Evolutionary conservation across 2,797 vertebrate species (phyloP).

Genomic region (Melanotaenia nigrans): DNA sequence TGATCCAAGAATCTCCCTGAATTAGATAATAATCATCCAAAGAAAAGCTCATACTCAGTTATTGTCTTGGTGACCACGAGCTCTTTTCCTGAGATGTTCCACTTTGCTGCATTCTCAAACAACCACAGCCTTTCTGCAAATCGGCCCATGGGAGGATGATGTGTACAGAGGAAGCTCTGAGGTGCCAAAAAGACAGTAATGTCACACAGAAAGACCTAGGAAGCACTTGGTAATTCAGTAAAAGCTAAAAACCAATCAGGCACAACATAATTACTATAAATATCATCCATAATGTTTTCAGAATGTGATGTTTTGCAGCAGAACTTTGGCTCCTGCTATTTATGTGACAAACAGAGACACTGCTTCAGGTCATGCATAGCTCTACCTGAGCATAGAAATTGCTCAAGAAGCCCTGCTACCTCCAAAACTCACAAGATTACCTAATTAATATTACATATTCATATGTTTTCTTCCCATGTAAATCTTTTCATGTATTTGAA

Average conservation of each 20-base stretch:
- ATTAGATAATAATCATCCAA: conserved; percentile 67
- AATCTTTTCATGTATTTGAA: background rate
- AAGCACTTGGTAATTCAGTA: conserved; percentile 38
- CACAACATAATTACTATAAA: background rate
- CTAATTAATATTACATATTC: too few relatives aligned
- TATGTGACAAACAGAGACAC: background rate
- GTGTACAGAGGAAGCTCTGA: conserved; percentile 14
- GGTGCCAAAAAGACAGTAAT: conserved; percentile 4
- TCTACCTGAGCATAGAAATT: background rate
- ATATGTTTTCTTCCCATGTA: too few relatives aligned
- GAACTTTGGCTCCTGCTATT: background rate
- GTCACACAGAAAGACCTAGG: conserved; percentile 30
- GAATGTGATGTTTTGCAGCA: background rate
- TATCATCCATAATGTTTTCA: background rate
- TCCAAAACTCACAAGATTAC: background rate
- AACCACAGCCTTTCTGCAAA: conserved; percentile 57
- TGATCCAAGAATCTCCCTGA: conserved; percentile 62
- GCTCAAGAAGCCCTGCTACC: background rate
- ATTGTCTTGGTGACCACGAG: conserved; percentile 71
- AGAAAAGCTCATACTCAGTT: conserved; percentile 58
- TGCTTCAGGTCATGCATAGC: background rate
- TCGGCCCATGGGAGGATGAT: conserved; percentile 43
- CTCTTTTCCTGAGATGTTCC: conserved; percentile 58
- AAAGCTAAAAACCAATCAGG: background rate
- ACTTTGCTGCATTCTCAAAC: conserved; percentile 58